Conservation (phyloP, 2,797 vertebrate species). For the Rousettus madagascariensis region DNA sequence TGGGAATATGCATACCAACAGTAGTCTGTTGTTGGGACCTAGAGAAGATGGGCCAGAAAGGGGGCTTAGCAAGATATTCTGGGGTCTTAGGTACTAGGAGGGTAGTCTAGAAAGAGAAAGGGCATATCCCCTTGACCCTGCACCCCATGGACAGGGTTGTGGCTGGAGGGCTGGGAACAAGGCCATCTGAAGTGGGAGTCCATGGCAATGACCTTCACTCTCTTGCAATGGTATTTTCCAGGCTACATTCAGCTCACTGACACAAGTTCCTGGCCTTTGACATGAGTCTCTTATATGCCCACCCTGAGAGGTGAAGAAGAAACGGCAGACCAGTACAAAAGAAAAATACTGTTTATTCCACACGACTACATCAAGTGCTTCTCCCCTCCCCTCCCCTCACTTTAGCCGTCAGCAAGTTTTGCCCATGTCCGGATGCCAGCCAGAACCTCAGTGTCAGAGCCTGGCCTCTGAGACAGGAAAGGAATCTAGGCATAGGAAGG, state of each 20-base stretch:
- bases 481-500: background rate
- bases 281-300: background rate
- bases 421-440: background rate
- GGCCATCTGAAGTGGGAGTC: background rate
- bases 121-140: background rate
- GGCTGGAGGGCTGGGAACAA: background rate
- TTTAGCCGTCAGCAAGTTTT: constrained; percentile 3
- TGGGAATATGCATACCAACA: background rate
- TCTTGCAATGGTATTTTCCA: background rate
- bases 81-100: background rate
- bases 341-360: constrained; percentile 81
- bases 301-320: background rate
- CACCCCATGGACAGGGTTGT: fast-evolving
- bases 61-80: background rate
- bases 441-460: background rate
- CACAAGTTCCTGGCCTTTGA: background rate
- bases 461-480: background rate
- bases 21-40: background rate
- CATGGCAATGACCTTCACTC: background rate
- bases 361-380: constrained; percentile 67
- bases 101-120: background rate
- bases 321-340: constrained; percentile 62
- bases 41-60: background rate
- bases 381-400: background rate
- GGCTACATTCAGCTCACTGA: background rate